Percentiles rank a stretch among this genome's conserved stretches.
Evolutionary conservation across 2,888 invertebrate species (phyloP).

Genomic region (Halocaridina rubra): DNA sequence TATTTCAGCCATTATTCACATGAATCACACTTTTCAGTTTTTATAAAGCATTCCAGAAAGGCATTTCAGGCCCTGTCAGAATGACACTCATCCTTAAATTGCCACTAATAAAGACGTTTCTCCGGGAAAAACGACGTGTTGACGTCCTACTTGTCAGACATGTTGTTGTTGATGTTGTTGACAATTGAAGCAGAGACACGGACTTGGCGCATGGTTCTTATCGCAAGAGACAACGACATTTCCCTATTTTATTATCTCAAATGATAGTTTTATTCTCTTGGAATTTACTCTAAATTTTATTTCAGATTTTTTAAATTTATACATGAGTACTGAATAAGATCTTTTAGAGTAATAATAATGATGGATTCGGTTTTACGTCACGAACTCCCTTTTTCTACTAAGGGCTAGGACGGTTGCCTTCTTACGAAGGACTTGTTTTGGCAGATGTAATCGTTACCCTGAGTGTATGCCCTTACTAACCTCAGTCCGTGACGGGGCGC

Average conservation of each 20-base stretch:
- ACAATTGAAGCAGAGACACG: conserved; percentile 18
- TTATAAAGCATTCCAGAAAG: not conserved
- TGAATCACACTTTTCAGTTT: not conserved
- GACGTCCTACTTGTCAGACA: conserved; percentile 35
- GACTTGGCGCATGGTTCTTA: conserved; percentile 26
- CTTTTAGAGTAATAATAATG: too few species aligned
- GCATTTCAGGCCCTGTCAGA: not conserved
- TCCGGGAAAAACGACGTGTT: not conserved
- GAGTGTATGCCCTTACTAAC: too few species aligned
- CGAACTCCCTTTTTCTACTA: too few species aligned
- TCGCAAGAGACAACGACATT: not conserved
- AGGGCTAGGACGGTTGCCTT: too few species aligned
- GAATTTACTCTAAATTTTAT: not conserved
- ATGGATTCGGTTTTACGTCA: too few species aligned
- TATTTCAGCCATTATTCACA: conserved; percentile 32
- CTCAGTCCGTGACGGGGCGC: too few species aligned
- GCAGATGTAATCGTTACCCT: too few species aligned
- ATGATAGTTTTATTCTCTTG: not conserved
- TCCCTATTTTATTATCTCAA: not conserved
- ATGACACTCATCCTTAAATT: conserved; percentile 2
- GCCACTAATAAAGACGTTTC: not conserved
- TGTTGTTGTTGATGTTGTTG: too few species aligned
- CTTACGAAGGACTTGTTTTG: too few species aligned
- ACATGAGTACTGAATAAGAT: not conserved
- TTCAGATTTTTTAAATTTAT: not conserved